Base-by-base conservation (phyloP, 2,888 invertebrate species). In the Erannis defoliaria region DNA sequence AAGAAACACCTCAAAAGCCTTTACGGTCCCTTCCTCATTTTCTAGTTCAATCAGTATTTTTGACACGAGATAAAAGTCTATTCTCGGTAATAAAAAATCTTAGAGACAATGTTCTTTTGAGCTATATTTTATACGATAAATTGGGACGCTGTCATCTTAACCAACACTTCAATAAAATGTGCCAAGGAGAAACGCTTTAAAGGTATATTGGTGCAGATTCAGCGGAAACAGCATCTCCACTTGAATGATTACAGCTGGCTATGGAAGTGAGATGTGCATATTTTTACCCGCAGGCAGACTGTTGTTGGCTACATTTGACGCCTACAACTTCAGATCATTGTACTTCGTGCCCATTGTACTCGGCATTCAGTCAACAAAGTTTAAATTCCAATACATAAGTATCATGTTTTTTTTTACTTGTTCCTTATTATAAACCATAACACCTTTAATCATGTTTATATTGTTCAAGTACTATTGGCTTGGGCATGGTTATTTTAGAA, bases 171-270 rank as follows among this genome's bases (percentile, higher is more conserved):
- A 46, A 55, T 55, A 55, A n/a, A 55, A 55, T 38, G 46, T 46
- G 29, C 19, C 29, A 46, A 37, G 40, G 51, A 53, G n/a, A 16
- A 38, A 38, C 35, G 26, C 18, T 45, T 55, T 46, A 45, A 37
- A 55, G 45, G 35, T 46, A 42, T 29, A 29, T 5, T 21, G 40
- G 18, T 23, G 51, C 48, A 49, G 45, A 45, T 14, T 37, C 45
- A 53, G 23, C 31, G 46, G 37, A 42, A 43, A 40, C 18, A 35
- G 35, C 46, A 62, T 65, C 50, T 49, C 29, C 61, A 55, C 66
- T 70, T 66, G 68, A 73, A 71, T 70, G 71, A 71, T 74, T 71
- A 55, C 67, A 69, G 63, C 66, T 60, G 45, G 57, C 48, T 62
- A 53, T 60, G 58, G 49, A 65, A 55, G 61, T 70, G 62, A 71